phyloP scores from a whole-genome alignment of 2,888 invertebrate genomes.

The Nudaria mundana region DNA sequence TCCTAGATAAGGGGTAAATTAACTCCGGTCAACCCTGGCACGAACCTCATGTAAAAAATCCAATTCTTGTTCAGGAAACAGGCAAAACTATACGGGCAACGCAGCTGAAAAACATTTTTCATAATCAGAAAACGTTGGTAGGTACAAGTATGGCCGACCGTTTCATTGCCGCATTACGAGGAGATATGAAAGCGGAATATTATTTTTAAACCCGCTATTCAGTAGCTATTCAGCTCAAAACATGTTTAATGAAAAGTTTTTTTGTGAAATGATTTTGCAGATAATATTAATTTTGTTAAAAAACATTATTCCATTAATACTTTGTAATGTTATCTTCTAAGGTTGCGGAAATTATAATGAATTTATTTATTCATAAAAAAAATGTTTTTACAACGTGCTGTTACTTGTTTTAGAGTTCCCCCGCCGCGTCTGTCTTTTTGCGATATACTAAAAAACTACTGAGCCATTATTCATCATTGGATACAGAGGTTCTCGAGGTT shows the following conservation, averaged over 20 bases:
- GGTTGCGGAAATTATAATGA: too few species aligned
- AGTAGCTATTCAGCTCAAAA: constrained; percentile 28
- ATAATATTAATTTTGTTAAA: too few species aligned
- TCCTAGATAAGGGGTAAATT: too few species aligned
- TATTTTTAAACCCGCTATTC: constrained; percentile 43
- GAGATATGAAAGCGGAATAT: constrained; percentile 39
- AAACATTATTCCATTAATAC: too few species aligned
- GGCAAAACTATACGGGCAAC: constrained; percentile 21
- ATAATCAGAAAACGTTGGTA: constrained; percentile 42
- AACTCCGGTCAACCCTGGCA: neutral
- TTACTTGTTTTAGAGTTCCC: too few species aligned
- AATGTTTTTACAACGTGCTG: too few species aligned
- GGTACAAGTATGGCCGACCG: constrained; percentile 31
- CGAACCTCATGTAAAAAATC: neutral
- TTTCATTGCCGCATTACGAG: constrained; percentile 33
- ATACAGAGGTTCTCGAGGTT: too few species aligned
- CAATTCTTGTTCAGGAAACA: constrained; percentile 9
- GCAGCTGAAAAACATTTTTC: constrained; percentile 42
- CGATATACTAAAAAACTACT: too few species aligned
- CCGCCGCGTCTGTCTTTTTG: too few species aligned
- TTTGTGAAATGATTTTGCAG: constrained; percentile 9
- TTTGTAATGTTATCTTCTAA: too few species aligned
- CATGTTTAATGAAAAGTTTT: constrained; percentile 32
- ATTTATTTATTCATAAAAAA: too few species aligned
- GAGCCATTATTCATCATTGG: too few species aligned